Evolutionary conservation across 2,113 vertebrate genomes (phyloP).

Genomic region (Sporophila hypoxantha): DNA sequence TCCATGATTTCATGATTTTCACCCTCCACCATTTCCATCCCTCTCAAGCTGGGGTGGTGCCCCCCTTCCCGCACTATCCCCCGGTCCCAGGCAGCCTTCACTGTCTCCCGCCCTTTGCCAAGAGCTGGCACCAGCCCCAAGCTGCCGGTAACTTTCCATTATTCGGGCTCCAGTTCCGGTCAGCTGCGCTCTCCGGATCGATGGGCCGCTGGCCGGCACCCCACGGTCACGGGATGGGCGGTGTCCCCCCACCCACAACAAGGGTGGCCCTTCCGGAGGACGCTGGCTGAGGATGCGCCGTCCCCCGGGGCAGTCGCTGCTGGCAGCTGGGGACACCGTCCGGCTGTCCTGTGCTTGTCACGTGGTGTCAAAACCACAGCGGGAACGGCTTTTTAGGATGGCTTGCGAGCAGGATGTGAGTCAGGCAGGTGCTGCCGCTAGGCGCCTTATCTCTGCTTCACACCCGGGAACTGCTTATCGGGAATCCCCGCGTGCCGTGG

Average conservation of each 20-base stretch:
- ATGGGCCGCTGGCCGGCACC: not conserved
- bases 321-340: fast-evolving
- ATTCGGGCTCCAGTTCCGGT: not conserved
- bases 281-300: not conserved
- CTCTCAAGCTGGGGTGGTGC: not conserved
- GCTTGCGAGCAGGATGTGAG: no score
- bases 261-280: not conserved
- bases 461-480: not conserved
- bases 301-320: fast-evolving
- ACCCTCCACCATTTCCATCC: not conserved
- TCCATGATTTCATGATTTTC: not conserved
- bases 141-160: not conserved
- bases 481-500: not conserved
- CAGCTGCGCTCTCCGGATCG: not conserved
- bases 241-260: not conserved
- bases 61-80: not conserved
- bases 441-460: not conserved
- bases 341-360: fast-evolving
- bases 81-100: not conserved
- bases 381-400: fast-evolving
- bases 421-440: fast-evolving
- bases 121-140: not conserved
- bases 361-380: fast-evolving
- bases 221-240: not conserved
- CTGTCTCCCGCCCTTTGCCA: not conserved